Percentiles rank a stretch among this genome's conserved stretches.
Conservation (phyloP, 2,113 vertebrate genomes). For the Probosciger aterrimus region DNA sequence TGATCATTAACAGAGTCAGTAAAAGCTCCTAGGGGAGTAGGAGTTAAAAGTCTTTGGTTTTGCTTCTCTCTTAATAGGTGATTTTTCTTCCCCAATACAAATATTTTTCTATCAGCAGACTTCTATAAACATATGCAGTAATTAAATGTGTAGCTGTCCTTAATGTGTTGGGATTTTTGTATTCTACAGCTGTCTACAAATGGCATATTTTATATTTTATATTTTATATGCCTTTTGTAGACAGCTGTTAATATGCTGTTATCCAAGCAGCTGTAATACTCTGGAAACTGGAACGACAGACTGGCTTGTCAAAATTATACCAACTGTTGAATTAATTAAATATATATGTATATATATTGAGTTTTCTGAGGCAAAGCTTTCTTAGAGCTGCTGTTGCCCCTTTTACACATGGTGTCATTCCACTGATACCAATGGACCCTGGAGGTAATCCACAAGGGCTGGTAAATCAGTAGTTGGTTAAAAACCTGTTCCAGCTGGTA, state of each 20-base stretch:
- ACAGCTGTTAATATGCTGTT: background rate
- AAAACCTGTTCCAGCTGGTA: background rate
- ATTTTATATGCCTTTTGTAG: background rate
- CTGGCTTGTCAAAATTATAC: background rate
- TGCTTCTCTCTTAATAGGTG: background rate
- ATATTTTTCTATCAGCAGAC: background rate
- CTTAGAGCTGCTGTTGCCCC: background rate
- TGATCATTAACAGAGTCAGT: background rate
- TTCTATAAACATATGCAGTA: background rate
- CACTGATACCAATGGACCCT: background rate
- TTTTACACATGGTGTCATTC: background rate
- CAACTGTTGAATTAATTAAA: background rate
- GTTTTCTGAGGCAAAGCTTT: background rate
- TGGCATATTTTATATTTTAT: too few relatives aligned
- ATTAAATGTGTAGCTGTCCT: background rate
- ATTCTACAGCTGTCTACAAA: background rate
- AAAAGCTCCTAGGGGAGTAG: background rate
- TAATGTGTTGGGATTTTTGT: background rate
- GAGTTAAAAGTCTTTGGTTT: background rate
- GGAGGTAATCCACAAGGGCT: background rate
- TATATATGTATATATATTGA: background rate
- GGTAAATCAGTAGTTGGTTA: background rate
- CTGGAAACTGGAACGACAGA: background rate
- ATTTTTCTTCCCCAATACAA: background rate
- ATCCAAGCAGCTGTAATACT: background rate